Conservation (phyloP, 1,140 invertebrate species). For the Drosophila albomicans region DNA sequence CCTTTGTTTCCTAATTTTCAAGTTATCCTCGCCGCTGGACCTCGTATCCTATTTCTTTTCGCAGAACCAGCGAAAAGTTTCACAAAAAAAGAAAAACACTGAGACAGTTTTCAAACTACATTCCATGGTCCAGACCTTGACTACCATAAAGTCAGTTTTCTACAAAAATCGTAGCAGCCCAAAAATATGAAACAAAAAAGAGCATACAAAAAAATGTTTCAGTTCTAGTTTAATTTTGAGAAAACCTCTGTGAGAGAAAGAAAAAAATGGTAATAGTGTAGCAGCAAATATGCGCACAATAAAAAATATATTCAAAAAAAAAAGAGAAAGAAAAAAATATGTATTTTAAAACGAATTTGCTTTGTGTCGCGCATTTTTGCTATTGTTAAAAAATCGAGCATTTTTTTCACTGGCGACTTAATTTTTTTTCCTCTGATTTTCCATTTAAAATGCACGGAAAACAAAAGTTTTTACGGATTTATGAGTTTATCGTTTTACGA, state of each 20-base stretch:
- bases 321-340: slow-evolving; percentile 37
- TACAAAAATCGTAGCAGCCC: slow-evolving; percentile 54
- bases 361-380: slow-evolving; percentile 71
- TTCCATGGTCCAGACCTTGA: slow-evolving; percentile 56
- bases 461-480: slow-evolving; percentile 75
- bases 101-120: slow-evolving; percentile 58
- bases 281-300: slow-evolving; percentile 68
- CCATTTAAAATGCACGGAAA: slow-evolving; percentile 69
- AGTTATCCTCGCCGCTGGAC: slow-evolving; percentile 76
- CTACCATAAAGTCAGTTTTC: slow-evolving; percentile 73
- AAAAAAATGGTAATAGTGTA: slow-evolving; percentile 78
- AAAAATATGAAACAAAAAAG: slow-evolving; percentile 61
- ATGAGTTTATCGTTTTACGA: slow-evolving; percentile 80
- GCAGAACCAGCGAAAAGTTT: slow-evolving; percentile 42
- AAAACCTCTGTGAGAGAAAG: slow-evolving; percentile 59
- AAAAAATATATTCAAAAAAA: slow-evolving; percentile 62
- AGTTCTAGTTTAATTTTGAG: slow-evolving; percentile 80
- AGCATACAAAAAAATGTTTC: slow-evolving; percentile 75
- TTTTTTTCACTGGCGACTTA: slow-evolving; percentile 73
- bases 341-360: slow-evolving; percentile 72
- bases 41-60: slow-evolving; percentile 50
- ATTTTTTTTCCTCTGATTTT: slow-evolving; percentile 76
- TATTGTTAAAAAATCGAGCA: slow-evolving; percentile 81
- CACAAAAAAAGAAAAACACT: slow-evolving; percentile 48
- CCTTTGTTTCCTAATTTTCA: slow-evolving; percentile 60